Evolutionary conservation across 2,113 vertebrate species (phyloP).

Genomic region (Meles meles): DNA sequence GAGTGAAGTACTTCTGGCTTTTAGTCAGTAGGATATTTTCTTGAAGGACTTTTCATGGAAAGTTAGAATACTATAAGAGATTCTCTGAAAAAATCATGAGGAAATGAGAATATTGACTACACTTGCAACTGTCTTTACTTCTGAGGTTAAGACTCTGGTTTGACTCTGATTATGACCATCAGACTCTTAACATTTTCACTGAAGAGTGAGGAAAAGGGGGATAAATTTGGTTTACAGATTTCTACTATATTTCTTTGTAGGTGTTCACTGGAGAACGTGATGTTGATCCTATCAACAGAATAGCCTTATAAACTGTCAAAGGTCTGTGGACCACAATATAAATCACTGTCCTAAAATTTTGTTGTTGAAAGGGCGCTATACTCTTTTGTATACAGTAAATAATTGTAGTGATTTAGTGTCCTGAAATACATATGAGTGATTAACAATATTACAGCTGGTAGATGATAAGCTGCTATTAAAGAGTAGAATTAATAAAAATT

Average conservation of each 20-base stretch:
- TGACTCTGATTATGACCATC: neutral
- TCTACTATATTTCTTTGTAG: neutral
- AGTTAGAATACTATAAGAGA: neutral
- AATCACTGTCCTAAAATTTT: neutral
- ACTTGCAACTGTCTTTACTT: neutral
- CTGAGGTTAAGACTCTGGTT: neutral
- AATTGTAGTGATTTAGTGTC: neutral
- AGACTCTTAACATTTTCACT: neutral
- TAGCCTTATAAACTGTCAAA: neutral
- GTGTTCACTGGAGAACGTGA: neutral
- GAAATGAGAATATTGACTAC: neutral
- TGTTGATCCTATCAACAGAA: neutral
- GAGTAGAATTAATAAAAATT: conserved; percentile 21
- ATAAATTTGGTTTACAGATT: neutral
- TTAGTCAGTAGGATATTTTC: neutral
- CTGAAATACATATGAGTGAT: neutral
- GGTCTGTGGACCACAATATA: neutral
- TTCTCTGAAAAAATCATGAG: neutral
- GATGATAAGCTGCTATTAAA: neutral
- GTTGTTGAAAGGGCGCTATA: neutral
- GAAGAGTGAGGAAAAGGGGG: neutral
- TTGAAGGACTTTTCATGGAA: neutral
- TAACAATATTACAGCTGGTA: neutral
- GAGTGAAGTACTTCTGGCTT: neutral
- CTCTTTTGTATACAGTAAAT: neutral